phyloP scores from a whole-genome alignment of 1,140 invertebrate genomes.

The Gonioctena quinquepunctata region DNA sequence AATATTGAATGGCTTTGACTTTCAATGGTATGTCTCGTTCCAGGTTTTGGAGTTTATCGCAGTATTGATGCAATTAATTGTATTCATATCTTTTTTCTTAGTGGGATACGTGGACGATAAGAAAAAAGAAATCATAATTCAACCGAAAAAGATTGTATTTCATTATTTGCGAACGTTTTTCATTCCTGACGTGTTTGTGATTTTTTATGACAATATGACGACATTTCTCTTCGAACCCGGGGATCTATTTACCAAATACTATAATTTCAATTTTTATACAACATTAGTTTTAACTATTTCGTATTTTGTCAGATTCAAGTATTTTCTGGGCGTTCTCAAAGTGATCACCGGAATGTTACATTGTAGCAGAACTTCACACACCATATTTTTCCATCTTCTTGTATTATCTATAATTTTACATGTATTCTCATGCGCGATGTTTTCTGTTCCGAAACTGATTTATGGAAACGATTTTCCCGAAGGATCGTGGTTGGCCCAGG shows the following conservation, averaged over 20 bases:
- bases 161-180: constrained; percentile 23
- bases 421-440: constrained; percentile 13
- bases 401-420: constrained; percentile 13
- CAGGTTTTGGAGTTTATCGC: background rate
- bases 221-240: background rate
- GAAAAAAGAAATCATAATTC: constrained; percentile 24
- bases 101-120: constrained; percentile 22
- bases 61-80: background rate
- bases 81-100: constrained; percentile 12
- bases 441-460: constrained; percentile 11
- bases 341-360: background rate
- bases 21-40: background rate
- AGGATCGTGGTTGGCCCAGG: constrained; percentile 16
- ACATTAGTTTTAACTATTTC: background rate
- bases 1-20: background rate
- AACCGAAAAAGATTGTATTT: constrained; percentile 17
- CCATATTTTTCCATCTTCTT: constrained; percentile 10
- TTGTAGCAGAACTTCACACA: background rate
- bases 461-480: background rate
- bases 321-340: constrained; percentile 12
- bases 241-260: background rate
- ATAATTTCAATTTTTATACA: constrained; percentile 9
- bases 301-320: background rate
- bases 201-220: background rate
- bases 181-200: constrained; percentile 17